Conservation (phyloP, 2,888 invertebrate species). For the Ceriagrion tenellum region DNA sequence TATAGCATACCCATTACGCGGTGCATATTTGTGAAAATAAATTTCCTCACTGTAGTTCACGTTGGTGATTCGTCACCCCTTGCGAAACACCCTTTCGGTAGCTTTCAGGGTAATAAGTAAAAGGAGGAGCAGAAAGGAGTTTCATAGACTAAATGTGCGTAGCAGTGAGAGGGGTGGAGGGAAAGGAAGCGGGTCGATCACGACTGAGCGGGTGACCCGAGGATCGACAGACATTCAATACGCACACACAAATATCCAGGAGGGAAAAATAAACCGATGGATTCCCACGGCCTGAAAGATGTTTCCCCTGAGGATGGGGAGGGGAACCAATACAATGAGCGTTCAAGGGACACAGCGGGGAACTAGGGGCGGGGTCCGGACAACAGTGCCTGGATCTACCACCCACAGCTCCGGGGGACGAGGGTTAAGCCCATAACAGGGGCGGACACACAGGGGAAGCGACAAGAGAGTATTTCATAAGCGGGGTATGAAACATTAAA, state of each 20-base stretch:
- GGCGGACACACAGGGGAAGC: neutral
- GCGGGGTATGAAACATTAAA: neutral
- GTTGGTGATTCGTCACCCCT: no score
- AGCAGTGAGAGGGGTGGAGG: no score
- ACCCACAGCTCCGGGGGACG: no score
- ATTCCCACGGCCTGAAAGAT: conserved; percentile 43
- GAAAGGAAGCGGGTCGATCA: neutral
- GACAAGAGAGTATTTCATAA: neutral
- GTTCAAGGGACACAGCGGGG: neutral
- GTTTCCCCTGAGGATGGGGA: neutral
- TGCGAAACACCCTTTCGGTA: no score
- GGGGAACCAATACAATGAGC: neutral
- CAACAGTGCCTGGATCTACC: no score
- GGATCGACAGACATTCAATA: conserved; percentile 7
- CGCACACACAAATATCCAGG: neutral
- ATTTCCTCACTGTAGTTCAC: no score
- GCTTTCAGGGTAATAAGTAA: no score
- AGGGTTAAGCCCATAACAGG: neutral
- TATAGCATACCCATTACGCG: no score
- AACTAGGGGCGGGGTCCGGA: neutral
- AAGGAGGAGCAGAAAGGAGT: no score
- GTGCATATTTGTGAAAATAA: no score
- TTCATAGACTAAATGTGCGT: no score
- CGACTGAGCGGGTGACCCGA: neutral
- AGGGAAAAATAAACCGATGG: conserved; percentile 54